These are phyloP conservation scores for Notarius lentiginosus DNA, from an alignment of 2,113 vertebrate genomes.

Conservation along the genomic window DNA sequence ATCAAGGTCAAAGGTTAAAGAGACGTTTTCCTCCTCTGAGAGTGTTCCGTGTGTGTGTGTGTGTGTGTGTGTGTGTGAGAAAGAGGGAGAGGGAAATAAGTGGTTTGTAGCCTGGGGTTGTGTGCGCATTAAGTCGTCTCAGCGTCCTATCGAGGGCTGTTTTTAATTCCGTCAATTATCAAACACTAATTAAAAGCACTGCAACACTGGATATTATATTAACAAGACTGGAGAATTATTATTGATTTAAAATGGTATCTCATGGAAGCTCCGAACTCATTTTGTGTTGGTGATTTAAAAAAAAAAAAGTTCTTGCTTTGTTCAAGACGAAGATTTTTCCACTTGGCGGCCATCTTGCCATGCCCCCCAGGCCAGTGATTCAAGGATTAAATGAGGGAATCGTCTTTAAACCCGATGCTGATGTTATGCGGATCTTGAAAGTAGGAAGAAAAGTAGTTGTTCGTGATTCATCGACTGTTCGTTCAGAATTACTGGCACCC, in stretches of 20 bases:
- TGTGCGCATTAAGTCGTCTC: background rate
- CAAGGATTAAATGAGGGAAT: background rate
- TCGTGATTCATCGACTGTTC: background rate
- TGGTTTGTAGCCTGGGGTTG: constrained; percentile 16
- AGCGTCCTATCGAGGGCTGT: background rate
- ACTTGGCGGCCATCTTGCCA: background rate
- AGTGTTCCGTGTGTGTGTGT: background rate
- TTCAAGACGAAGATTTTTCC: background rate
- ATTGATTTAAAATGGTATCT: background rate
- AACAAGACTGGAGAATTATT: background rate
- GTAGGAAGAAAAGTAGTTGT: background rate
- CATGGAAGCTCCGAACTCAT: background rate
- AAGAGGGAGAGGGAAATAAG: constrained; percentile 5
- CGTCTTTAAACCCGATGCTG: background rate
- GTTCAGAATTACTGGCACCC: background rate
- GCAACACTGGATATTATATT: background rate
- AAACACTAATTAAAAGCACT: background rate
- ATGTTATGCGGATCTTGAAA: background rate
- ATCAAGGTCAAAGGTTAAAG: constrained; percentile 47
- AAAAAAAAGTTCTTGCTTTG: no score
- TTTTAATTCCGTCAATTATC: background rate
- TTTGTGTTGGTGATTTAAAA: background rate
- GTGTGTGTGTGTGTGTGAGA: background rate
- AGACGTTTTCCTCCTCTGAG: background rate
- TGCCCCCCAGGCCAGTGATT: background rate